Conservation (phyloP, 2,113 vertebrate species). For the Lepisosteus osseus region DNA sequence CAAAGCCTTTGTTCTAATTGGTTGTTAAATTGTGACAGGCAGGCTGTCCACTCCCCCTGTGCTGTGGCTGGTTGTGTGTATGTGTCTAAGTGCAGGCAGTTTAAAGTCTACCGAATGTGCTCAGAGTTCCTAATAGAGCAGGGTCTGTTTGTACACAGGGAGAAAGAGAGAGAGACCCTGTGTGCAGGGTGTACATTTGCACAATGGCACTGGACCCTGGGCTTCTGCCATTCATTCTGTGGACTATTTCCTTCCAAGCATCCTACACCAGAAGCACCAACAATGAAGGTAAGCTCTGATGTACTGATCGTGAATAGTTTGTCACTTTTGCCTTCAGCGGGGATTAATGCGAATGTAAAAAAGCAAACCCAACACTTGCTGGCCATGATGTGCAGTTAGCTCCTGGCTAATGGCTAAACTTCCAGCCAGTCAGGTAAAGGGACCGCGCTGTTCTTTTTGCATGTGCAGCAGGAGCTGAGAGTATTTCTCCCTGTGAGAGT, state of each 20-base stretch:
- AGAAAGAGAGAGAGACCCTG: slow-evolving; percentile 11
- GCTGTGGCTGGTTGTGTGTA: slow-evolving; percentile 12
- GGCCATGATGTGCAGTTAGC: not conserved
- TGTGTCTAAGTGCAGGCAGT: slow-evolving; percentile 25
- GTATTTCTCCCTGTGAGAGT: too few relatives aligned
- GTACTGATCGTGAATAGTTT: not conserved
- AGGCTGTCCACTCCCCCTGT: slow-evolving; percentile 24
- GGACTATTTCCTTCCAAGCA: slow-evolving; percentile 65
- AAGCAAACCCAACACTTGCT: not conserved
- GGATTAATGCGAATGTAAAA: not conserved
- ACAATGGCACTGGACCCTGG: slow-evolving; percentile 69
- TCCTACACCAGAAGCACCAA: slow-evolving; percentile 46
- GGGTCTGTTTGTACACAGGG: slow-evolving; percentile 24
- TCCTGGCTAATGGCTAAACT: not conserved
- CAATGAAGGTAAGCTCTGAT: slow-evolving; percentile 60
- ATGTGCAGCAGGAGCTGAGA: not conserved
- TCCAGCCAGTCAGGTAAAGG: not conserved
- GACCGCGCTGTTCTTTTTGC: not conserved
- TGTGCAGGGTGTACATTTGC: slow-evolving; percentile 47
- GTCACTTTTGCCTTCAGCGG: not conserved
- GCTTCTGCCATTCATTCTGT: slow-evolving; percentile 61
- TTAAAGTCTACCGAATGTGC: slow-evolving; percentile 22
- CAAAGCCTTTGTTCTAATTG: slow-evolving; percentile 21
- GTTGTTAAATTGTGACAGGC: slow-evolving; percentile 17
- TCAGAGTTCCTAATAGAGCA: slow-evolving; percentile 13